A percentile compares a stretch with the other conserved stretches of the same genome.
phyloP scores from a whole-genome alignment of 1,140 invertebrate species.

The Drosophila elegans region DNA sequence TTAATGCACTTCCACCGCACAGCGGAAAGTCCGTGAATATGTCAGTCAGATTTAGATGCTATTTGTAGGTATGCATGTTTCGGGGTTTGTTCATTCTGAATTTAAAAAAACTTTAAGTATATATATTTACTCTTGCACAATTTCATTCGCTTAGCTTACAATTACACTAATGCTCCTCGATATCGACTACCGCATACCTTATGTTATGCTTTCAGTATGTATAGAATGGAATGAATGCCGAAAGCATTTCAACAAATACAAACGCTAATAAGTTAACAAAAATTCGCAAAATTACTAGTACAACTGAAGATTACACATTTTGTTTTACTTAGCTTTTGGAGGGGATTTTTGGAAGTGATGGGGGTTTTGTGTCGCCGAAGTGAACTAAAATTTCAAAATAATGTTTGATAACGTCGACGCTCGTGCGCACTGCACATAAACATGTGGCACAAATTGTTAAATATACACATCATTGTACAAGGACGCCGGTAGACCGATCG shows the following conservation, averaged over 20 bases:
- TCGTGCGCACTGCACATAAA: constrained; percentile 38
- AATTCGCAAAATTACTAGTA: constrained; percentile 40
- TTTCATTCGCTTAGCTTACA: constrained; percentile 60
- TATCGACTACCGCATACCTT: constrained; percentile 52
- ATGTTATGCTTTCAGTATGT: constrained; percentile 34
- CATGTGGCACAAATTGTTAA: constrained; percentile 44
- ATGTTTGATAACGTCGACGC: constrained; percentile 35
- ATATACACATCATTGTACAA: constrained; percentile 54
- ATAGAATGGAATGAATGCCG: constrained; percentile 66
- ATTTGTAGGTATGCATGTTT: constrained; percentile 41
- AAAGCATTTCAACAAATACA: constrained; percentile 61
- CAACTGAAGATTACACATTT: constrained; percentile 52
- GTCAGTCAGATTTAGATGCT: constrained; percentile 63
- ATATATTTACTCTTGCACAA: constrained; percentile 55
- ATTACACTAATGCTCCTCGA: constrained; percentile 64
- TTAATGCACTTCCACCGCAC: constrained; percentile 30
- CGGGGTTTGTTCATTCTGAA: constrained; percentile 50
- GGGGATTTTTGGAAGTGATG: constrained; percentile 34
- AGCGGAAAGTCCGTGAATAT: constrained; percentile 40
- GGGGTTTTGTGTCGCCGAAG: constrained; percentile 18
- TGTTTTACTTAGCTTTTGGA: constrained; percentile 26
- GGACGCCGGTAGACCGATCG: constrained; percentile 17
- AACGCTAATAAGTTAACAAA: constrained; percentile 74
- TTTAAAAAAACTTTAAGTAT: constrained; percentile 54
- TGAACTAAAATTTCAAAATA: constrained; percentile 65